Evolutionary conservation across 2,797 vertebrate species (phyloP).

Genomic region (Pseudopleuronectes americanus): DNA sequence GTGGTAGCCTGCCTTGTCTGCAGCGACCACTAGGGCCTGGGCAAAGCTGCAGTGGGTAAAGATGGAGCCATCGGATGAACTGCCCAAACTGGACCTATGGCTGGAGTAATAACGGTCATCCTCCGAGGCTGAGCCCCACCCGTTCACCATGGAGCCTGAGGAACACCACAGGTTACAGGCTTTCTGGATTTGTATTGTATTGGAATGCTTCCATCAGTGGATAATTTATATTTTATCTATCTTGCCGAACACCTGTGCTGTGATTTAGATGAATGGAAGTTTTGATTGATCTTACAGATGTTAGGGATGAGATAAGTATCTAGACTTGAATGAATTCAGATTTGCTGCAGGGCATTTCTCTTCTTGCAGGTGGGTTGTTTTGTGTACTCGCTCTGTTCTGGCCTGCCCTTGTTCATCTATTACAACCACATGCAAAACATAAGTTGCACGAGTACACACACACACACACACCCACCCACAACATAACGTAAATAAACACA

Average conservation of each 20-base stretch:
- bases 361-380: slow-evolving; percentile 48
- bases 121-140: slow-evolving; percentile 98
- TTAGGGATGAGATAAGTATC: slow-evolving; percentile 36
- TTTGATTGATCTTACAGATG: slow-evolving; percentile 44
- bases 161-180: slow-evolving; percentile 68
- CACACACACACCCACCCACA: slow-evolving; percentile 19
- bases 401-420: slow-evolving; percentile 61
- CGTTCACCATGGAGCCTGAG: slow-evolving; percentile 99
- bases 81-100: slow-evolving; percentile 95
- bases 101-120: slow-evolving; percentile 96
- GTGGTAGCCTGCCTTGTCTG: slow-evolving; percentile 97
- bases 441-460: slow-evolving; percentile 1
- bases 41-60: slow-evolving; percentile 97
- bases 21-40: slow-evolving; percentile 95
- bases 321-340: slow-evolving; percentile 49
- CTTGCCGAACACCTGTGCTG: slow-evolving; percentile 60
- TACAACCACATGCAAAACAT: slow-evolving; percentile 36
- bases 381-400: slow-evolving; percentile 58
- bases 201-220: not conserved
- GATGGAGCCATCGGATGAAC: slow-evolving; percentile 96
- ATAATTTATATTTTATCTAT: slow-evolving; percentile 38
- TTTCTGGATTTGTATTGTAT: not conserved
- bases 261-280: slow-evolving; percentile 38
- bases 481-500: slow-evolving; percentile 6
- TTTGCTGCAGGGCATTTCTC: slow-evolving; percentile 60